Percentiles rank a stretch among this genome's conserved stretches.
Conservation (phyloP, 2,888 invertebrate genomes). For the Drosophila monieri region DNA sequence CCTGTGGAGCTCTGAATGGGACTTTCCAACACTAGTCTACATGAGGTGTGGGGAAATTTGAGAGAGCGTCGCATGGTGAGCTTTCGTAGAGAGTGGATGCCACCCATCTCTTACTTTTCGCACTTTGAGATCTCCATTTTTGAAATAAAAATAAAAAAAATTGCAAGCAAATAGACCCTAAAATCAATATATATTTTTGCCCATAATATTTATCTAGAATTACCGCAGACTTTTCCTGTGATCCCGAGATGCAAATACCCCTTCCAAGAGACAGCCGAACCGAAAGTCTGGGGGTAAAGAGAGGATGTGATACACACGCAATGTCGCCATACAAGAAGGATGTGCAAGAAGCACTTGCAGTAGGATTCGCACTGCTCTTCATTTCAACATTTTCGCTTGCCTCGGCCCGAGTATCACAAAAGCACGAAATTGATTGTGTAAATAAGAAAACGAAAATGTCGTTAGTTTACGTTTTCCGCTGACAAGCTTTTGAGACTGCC, state of each 20-base stretch:
- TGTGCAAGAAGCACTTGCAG: constrained; percentile 27
- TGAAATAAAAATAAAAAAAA: not conserved
- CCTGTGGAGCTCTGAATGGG: too few species aligned
- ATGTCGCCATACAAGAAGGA: constrained; percentile 29
- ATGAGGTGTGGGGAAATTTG: too few species aligned
- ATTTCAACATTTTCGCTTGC: constrained; percentile 25
- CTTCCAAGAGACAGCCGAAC: not conserved
- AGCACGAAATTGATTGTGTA: constrained; percentile 77
- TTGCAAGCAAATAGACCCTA: not conserved
- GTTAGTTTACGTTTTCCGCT: constrained; percentile 78
- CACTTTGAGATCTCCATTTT: not conserved
- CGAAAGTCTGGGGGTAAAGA: constrained; percentile 7
- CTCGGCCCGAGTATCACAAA: constrained; percentile 58
- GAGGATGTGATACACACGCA: constrained; percentile 29
- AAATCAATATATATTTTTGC: not conserved
- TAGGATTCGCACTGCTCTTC: constrained; percentile 15
- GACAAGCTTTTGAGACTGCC: constrained; percentile 60
- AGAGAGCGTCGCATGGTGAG: too few species aligned
- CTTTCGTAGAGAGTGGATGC: too few species aligned
- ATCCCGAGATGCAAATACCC: not conserved
- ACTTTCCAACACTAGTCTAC: too few species aligned
- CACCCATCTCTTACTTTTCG: not conserved
- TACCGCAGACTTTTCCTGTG: not conserved
- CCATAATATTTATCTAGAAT: not conserved
- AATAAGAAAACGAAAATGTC: constrained; percentile 78